Conservation (phyloP, 2,888 invertebrate species). For the Apamea monoglypha region DNA sequence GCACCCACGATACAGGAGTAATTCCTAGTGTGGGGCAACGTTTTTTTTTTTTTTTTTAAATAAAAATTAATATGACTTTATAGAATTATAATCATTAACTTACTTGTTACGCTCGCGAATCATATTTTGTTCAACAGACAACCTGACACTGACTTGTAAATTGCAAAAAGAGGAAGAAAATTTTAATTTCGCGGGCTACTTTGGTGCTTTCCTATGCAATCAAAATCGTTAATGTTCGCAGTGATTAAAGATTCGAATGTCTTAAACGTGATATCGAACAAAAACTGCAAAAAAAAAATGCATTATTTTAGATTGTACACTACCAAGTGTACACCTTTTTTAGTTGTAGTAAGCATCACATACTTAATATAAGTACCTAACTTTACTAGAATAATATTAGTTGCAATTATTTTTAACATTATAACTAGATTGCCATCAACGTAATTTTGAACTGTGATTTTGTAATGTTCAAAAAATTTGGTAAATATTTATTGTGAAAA, state of each 20-base stretch:
- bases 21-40: no score
- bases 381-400: constrained; percentile 72
- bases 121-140: no score
- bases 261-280: constrained; percentile 50
- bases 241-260: constrained; percentile 21
- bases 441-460: constrained; percentile 89
- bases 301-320: constrained; percentile 61
- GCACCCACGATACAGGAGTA: no score
- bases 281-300: constrained; percentile 41
- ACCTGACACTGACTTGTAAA: no score
- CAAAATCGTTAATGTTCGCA: constrained; percentile 59
- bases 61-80: no score
- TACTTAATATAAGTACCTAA: constrained; percentile 83
- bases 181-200: not conserved
- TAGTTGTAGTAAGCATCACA: constrained; percentile 74
- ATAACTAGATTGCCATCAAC: constrained; percentile 84
- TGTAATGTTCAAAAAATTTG: constrained; percentile 84
- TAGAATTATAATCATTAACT: no score
- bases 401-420: constrained; percentile 75
- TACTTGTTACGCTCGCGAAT: no score
- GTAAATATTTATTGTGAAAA: constrained; percentile 66
- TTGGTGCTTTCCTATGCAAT: not conserved
- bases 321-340: constrained; percentile 54
- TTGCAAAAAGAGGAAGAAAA: no score
- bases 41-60: no score